phyloP scores from a whole-genome alignment of 2,797 vertebrate species.

The Megalops cyprinoides region DNA sequence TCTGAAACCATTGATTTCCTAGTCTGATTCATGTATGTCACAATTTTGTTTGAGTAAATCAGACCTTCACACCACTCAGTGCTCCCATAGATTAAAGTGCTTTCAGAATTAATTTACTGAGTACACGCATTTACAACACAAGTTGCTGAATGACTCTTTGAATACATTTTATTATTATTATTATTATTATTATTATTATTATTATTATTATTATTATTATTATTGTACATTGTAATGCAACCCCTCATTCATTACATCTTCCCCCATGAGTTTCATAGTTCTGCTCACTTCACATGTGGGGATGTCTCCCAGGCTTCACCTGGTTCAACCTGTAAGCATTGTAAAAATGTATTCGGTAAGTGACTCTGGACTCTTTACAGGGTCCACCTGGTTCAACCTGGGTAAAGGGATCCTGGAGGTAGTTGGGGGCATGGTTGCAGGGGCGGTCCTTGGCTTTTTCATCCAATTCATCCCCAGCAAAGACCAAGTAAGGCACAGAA shows the following conservation, averaged over 20 bases:
- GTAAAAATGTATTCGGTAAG: too few relatives aligned
- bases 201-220: too few relatives aligned
- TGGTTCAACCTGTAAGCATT: conserved; percentile 81
- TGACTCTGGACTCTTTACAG: too few relatives aligned
- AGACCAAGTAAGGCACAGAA: conserved; percentile 79
- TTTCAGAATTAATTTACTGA: too few relatives aligned
- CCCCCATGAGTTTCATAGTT: not conserved
- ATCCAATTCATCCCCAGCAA: conserved; percentile 82
- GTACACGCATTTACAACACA: too few relatives aligned
- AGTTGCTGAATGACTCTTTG: too few relatives aligned
- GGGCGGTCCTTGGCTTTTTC: conserved; percentile 82
- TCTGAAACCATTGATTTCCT: not conserved
- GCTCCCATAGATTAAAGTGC: too few relatives aligned
- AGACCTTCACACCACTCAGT: not conserved
- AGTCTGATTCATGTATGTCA: not conserved
- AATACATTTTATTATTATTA: too few relatives aligned
- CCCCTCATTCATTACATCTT: too few relatives aligned
- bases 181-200: too few relatives aligned
- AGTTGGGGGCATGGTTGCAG: conserved; percentile 77
- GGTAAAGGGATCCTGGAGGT: conserved; percentile 87
- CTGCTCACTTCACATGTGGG: not conserved
- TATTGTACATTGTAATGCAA: too few relatives aligned
- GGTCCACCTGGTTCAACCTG: conserved; percentile 80
- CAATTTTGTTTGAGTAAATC: not conserved
- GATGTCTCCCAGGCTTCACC: conserved; percentile 74